Conservation (phyloP, 2,888 invertebrate genomes). For the Nemoura dubitans region DNA sequence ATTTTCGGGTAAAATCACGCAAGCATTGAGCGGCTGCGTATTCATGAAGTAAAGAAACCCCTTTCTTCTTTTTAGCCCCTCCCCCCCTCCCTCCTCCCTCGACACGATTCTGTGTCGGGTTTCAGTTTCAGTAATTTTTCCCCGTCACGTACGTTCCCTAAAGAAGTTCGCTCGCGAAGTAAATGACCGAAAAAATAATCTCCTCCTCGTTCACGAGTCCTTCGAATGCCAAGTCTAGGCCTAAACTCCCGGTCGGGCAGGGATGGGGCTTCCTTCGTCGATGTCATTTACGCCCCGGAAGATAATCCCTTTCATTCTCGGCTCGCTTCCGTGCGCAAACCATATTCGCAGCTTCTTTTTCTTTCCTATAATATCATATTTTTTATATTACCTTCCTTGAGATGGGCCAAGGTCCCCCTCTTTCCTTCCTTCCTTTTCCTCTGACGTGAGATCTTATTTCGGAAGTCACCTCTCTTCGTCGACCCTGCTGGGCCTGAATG, state of each 20-base stretch:
- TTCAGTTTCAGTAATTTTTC: not conserved
- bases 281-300: slow-evolving; percentile 12
- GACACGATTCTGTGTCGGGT: not conserved
- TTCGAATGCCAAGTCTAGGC: not conserved
- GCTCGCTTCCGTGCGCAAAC: not conserved
- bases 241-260: not conserved
- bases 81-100: slow-evolving; percentile 15
- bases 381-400: not conserved
- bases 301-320: not conserved
- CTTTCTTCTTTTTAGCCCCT: too few relatives aligned
- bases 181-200: slow-evolving; percentile 12
- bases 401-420: not conserved
- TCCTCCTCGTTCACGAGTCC: not conserved
- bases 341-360: not conserved
- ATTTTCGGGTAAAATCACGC: not conserved
- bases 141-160: not conserved
- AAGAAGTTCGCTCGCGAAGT: not conserved
- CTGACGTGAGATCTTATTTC: not conserved
- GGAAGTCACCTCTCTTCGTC: not conserved
- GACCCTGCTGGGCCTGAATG: not conserved
- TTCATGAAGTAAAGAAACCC: too few relatives aligned
- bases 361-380: not conserved
- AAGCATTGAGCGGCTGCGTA: not conserved
- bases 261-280: not conserved
- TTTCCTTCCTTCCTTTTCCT: not conserved